These are phyloP conservation scores for Cyanoramphus novaezelandiae DNA, from an alignment of 2,113 vertebrate species.

Conservation along the genomic window DNA sequence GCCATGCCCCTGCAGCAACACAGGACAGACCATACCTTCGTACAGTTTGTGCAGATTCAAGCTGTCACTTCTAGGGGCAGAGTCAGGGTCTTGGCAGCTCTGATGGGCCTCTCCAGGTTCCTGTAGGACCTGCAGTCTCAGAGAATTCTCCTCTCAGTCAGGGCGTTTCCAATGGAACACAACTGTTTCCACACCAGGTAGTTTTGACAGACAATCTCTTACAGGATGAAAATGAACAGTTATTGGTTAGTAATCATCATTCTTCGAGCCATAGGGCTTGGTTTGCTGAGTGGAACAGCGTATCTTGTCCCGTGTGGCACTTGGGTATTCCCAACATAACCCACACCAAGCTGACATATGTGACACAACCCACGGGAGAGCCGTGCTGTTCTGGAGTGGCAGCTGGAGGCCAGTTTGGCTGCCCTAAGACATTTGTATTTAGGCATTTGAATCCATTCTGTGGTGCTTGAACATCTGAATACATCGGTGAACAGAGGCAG, in stretches of 20 bases:
- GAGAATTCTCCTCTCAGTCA: background rate
- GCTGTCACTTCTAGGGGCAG: background rate
- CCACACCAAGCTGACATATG: background rate
- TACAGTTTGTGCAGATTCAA: background rate
- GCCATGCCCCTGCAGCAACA: background rate
- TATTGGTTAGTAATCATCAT: background rate
- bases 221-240: background rate
- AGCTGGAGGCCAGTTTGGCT: background rate
- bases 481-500: background rate
- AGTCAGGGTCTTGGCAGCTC: background rate
- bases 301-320: too few species aligned
- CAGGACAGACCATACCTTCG: background rate
- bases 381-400: background rate
- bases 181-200: background rate
- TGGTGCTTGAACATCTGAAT: background rate
- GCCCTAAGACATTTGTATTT: background rate
- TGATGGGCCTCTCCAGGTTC: background rate
- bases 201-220: background rate
- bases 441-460: background rate
- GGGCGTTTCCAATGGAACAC: background rate
- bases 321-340: background rate
- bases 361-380: background rate
- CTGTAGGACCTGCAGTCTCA: background rate
- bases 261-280: background rate
- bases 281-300: background rate